phyloP scores from a whole-genome alignment of 2,113 vertebrate species.

The Bufo gargarizans region DNA sequence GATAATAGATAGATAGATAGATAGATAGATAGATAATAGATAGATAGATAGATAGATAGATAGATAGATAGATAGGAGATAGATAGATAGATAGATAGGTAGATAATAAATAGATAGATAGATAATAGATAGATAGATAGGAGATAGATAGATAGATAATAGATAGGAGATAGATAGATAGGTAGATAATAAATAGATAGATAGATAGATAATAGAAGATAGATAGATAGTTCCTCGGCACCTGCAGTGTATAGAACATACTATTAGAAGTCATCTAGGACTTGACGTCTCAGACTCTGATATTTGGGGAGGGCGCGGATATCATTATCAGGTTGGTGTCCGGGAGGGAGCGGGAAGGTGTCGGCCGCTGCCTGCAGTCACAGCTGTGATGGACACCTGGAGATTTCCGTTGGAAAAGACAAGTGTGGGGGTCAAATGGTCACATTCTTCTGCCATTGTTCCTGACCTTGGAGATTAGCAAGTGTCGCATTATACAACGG shows the following conservation, averaged over 20 bases:
- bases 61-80: not conserved
- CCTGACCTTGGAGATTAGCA: not conserved
- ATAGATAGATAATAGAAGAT: too few relatives aligned
- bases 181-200: too few relatives aligned
- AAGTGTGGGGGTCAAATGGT: not conserved
- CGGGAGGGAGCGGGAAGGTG: not conserved
- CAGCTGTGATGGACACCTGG: not conserved
- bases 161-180: too few relatives aligned
- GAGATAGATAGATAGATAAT: too few relatives aligned
- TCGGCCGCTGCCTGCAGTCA: not conserved
- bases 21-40: slow-evolving; percentile 2
- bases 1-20: too few relatives aligned
- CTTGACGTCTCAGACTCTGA: not conserved
- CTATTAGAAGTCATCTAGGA: not conserved
- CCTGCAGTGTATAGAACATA: not conserved
- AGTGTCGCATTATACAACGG: not conserved
- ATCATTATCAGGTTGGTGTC: too few relatives aligned
- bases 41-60: slow-evolving; percentile 9
- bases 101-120: not conserved
- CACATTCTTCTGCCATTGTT: not conserved
- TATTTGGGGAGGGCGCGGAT: too few relatives aligned
- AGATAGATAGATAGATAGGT: not conserved
- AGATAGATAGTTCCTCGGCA: not conserved
- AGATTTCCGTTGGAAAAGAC: not conserved
- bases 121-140: not conserved